These are phyloP conservation scores for Drosophila maculinotata DNA, from an alignment of 2,888 invertebrate genomes.

Conservation along the genomic window DNA sequence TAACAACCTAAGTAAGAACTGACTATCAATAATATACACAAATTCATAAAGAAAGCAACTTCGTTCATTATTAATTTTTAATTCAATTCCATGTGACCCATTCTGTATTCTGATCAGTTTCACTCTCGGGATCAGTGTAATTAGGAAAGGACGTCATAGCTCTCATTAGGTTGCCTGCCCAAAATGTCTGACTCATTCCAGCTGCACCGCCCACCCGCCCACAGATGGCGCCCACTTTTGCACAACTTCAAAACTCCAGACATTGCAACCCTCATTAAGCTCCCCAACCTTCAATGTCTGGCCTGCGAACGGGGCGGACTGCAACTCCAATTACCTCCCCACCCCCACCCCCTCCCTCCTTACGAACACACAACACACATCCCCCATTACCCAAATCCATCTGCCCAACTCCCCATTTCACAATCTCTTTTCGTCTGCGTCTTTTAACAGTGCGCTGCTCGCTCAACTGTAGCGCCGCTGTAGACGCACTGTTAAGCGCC, in stretches of 20 bases:
- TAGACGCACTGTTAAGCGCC: slow-evolving; percentile 61
- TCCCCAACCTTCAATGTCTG: slow-evolving; percentile 60
- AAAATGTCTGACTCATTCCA: slow-evolving; percentile 65
- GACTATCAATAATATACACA: background rate
- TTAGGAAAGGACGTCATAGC: slow-evolving; percentile 7
- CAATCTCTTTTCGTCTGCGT: slow-evolving; percentile 22
- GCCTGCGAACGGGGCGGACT: slow-evolving; percentile 38
- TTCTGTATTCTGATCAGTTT: slow-evolving; percentile 46
- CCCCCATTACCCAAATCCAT: slow-evolving; percentile 13
- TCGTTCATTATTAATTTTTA: too few relatives aligned
- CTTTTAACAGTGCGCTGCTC: slow-evolving; percentile 60
- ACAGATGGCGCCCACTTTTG: slow-evolving; percentile 36
- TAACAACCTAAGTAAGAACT: slow-evolving; percentile 3
- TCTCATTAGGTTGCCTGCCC: slow-evolving; percentile 31
- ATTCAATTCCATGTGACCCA: background rate
- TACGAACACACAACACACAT: slow-evolving; percentile 11
- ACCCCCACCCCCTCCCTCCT: background rate
- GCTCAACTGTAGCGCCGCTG: slow-evolving; percentile 63
- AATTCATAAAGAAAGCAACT: background rate
- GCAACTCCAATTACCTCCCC: slow-evolving; percentile 56
- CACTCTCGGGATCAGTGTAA: slow-evolving; percentile 48
- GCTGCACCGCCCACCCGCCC: slow-evolving; percentile 6
- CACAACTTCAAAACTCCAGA: slow-evolving; percentile 59
- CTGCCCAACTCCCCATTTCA: background rate
- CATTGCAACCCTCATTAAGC: slow-evolving; percentile 72